phyloP scores from a whole-genome alignment of 2,888 invertebrate genomes.

The Latrodectus elegans region DNA sequence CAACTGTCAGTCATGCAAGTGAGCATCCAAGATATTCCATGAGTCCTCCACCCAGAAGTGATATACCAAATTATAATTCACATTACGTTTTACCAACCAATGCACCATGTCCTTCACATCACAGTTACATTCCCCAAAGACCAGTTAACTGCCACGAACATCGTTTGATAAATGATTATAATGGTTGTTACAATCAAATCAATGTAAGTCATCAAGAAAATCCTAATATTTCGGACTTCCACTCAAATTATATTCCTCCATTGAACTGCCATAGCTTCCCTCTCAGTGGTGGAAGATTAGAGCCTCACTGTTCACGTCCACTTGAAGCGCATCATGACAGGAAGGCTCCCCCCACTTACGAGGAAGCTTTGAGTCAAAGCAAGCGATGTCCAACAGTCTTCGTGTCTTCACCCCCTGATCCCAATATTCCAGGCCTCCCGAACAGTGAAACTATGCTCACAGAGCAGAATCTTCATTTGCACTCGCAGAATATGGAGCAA shows the following conservation, averaged over 20 bases:
- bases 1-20: not conserved
- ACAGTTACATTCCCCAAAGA: not conserved
- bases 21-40: not conserved
- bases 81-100: not conserved
- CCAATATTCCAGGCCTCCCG: constrained; percentile 56
- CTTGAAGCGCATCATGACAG: not conserved
- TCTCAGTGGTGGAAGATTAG: not conserved
- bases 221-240: not conserved
- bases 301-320: not conserved
- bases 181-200: too few species aligned
- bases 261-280: too few species aligned
- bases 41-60: not conserved
- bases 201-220: not conserved
- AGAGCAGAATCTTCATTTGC: constrained; percentile 42
- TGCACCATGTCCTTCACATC: not conserved
- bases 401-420: constrained; percentile 23
- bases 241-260: not conserved
- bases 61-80: not conserved
- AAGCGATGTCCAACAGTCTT: not conserved
- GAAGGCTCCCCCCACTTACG: not conserved
- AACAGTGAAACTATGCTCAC: constrained; percentile 36
- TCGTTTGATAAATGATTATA: too few species aligned
- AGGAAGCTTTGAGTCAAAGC: not conserved
- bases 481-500: constrained; percentile 43
- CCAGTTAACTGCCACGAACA: too few species aligned